These are phyloP conservation scores for Epirrita christyi DNA, from an alignment of 2,888 invertebrate genomes.

Conservation along the genomic window DNA sequence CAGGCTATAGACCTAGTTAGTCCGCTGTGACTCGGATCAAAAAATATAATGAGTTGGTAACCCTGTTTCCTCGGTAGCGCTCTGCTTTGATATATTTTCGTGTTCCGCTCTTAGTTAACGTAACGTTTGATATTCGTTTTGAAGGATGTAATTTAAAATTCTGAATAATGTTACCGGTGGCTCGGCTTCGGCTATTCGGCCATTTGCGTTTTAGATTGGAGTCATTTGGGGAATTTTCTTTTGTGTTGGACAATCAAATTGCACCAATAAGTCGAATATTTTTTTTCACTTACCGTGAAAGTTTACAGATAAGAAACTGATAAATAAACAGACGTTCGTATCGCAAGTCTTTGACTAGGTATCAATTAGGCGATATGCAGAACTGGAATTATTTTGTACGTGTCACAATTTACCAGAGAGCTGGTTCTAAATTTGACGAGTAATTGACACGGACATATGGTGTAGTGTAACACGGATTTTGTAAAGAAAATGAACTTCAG, in stretches of 20 bases:
- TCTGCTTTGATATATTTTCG: constrained; percentile 55
- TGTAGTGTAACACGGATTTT: too few relatives aligned
- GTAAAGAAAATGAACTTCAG: too few relatives aligned
- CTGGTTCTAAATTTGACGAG: too few relatives aligned
- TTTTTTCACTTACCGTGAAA: too few relatives aligned
- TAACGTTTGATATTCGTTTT: constrained; percentile 42
- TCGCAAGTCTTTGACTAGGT: too few relatives aligned
- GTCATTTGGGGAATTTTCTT: constrained; percentile 16
- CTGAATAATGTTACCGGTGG: constrained; percentile 38
- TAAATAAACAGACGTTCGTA: too few relatives aligned
- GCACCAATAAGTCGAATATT: constrained; percentile 14
- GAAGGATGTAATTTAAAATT: constrained; percentile 43
- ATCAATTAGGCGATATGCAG: too few relatives aligned
- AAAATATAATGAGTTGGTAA: constrained; percentile 13
- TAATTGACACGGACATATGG: too few relatives aligned
- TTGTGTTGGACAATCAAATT: constrained; percentile 26
- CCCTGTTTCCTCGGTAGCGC: constrained; percentile 32
- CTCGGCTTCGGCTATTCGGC: constrained; percentile 32
- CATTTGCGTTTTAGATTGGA: constrained; percentile 29
- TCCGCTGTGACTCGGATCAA: background rate
- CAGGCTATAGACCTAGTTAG: too few relatives aligned
- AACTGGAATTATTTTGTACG: too few relatives aligned
- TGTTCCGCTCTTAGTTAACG: constrained; percentile 45
- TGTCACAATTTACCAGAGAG: too few relatives aligned
- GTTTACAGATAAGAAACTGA: too few relatives aligned